Evolutionary conservation across 2,113 vertebrate species (phyloP).

Genomic region (Carassius gibelio): DNA sequence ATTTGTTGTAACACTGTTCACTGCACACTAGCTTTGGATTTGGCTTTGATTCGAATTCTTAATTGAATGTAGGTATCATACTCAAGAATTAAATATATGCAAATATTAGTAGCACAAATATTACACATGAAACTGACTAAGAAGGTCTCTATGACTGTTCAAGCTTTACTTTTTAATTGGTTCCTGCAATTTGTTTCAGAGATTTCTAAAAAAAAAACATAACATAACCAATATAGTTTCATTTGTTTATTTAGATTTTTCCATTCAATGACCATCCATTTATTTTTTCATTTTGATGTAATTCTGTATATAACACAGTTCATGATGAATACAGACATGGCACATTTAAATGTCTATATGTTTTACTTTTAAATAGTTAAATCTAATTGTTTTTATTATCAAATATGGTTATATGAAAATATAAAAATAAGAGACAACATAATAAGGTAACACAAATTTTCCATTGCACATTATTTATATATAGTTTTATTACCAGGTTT

Average conservation of each 20-base stretch:
- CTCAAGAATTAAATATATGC: too few relatives aligned
- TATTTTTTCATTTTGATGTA: too few relatives aligned
- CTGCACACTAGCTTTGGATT: background rate
- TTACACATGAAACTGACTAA: background rate
- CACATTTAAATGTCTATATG: too few relatives aligned
- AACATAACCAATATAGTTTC: too few relatives aligned
- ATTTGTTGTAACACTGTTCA: background rate
- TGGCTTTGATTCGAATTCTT: background rate
- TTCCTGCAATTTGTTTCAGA: background rate
- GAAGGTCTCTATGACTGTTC: background rate
- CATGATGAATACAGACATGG: too few relatives aligned
- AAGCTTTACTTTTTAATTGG: background rate
- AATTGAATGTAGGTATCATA: too few relatives aligned
- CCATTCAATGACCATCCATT: background rate
- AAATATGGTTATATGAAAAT: background rate
- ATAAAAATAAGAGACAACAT: background rate
- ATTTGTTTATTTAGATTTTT: background rate
- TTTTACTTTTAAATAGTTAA: background rate
- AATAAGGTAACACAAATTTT: background rate
- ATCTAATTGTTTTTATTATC: background rate
- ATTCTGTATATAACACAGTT: too few relatives aligned
- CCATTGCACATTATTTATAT: background rate
- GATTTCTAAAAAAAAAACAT: background rate
- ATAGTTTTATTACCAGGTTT: background rate
- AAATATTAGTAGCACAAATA: background rate